These are phyloP conservation scores for Terrapene triunguis DNA, from an alignment of 2,113 vertebrate genomes.

Conservation along the genomic window DNA sequence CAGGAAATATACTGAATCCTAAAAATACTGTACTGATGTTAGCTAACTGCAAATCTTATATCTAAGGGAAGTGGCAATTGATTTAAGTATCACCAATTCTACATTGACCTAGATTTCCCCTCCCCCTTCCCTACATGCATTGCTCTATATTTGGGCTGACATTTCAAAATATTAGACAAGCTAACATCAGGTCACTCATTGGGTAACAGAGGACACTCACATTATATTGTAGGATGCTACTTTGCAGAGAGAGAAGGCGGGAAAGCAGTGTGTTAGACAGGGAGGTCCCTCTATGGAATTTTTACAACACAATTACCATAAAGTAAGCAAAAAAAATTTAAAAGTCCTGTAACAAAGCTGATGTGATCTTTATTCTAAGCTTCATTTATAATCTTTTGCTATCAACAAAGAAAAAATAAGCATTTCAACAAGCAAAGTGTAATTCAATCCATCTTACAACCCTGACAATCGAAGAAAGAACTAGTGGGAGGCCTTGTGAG, in stretches of 20 bases:
- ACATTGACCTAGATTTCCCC: constrained; percentile 25
- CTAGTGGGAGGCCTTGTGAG: constrained; percentile 78
- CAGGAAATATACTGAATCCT: neutral
- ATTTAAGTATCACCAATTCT: neutral
- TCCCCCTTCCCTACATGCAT: constrained; percentile 19
- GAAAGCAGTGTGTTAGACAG: rapidly evolving
- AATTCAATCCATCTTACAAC: constrained; percentile 86
- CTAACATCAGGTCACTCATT: neutral
- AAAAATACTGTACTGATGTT: neutral
- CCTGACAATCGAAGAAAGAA: constrained; percentile 82
- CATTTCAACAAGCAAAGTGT: constrained; percentile 81
- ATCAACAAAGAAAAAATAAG: constrained; percentile 75
- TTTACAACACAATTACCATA: neutral
- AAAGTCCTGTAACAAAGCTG: constrained; percentile 24
- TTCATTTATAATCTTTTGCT: constrained; percentile 76
- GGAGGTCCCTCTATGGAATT: neutral
- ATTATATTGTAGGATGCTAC: neutral
- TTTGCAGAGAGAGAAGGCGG: constrained; percentile 6
- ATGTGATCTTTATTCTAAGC: constrained; percentile 70
- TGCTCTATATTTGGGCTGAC: constrained; percentile 29
- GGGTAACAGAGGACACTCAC: constrained; percentile 37
- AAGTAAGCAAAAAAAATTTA: constrained; percentile 43
- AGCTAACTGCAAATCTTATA: constrained; percentile 7
- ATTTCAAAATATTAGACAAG: constrained; percentile 38
- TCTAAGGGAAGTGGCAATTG: neutral